Conservation (phyloP, 2,888 invertebrate genomes). For the Minunthozetes semirufus region DNA sequence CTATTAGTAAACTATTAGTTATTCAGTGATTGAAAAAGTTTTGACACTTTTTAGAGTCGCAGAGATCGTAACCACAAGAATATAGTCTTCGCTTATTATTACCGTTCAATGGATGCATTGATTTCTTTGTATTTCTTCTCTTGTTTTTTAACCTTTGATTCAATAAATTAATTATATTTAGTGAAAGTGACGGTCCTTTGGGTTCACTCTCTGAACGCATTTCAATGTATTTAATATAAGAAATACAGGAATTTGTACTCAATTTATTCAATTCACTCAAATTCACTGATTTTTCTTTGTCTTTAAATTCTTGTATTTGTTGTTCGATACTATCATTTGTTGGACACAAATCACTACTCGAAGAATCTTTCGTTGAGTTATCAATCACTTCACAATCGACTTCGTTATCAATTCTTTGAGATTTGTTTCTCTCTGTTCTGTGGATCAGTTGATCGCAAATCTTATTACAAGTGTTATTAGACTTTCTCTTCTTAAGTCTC, state of each 20-base stretch:
- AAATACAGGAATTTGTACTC: no score
- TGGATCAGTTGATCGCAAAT: background rate
- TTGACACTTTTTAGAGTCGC: conserved; percentile 8
- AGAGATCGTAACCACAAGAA: conserved; percentile 16
- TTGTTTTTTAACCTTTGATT: background rate
- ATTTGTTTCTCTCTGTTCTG: no score
- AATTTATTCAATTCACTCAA: no score
- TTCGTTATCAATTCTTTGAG: no score
- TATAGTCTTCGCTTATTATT: background rate
- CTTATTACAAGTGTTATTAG: background rate
- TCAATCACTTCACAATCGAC: no score
- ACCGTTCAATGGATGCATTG: background rate
- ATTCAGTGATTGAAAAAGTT: background rate
- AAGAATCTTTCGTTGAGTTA: no score
- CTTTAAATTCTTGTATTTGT: no score
- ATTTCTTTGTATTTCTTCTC: background rate
- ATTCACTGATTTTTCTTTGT: no score
- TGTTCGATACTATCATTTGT: no score
- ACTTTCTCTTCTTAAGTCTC: background rate
- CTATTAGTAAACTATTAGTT: background rate
- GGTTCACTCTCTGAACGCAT: background rate
- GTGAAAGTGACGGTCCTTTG: background rate
- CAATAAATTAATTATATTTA: background rate
- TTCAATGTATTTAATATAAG: background rate
- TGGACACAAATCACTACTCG: no score